phyloP scores from a whole-genome alignment of 2,113 vertebrate species.

The Pitta sordida region DNA sequence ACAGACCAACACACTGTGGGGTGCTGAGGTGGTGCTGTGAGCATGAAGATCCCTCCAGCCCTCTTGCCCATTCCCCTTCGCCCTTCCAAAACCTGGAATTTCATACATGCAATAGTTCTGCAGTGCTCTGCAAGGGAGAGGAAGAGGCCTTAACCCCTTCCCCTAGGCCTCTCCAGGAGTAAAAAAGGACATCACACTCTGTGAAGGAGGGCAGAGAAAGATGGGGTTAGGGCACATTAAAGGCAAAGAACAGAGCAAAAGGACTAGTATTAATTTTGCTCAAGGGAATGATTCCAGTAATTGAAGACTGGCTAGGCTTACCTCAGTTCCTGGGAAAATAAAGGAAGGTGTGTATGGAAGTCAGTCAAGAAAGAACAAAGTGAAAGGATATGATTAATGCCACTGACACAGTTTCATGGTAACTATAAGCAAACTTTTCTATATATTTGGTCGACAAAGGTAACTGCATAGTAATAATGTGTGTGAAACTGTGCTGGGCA shows the following conservation, averaged over 20 bases:
- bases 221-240: background rate
- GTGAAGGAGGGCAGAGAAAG: background rate
- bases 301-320: background rate
- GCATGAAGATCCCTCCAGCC: background rate
- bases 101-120: background rate
- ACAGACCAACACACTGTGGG: background rate
- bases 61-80: background rate
- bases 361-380: background rate
- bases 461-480: background rate
- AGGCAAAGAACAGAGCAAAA: background rate
- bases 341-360: background rate
- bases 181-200: background rate
- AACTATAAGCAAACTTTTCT: background rate
- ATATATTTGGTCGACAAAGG: background rate
- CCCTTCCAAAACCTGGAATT: background rate
- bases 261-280: background rate
- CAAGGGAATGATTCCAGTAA: background rate
- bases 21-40: accelerated
- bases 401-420: background rate
- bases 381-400: background rate
- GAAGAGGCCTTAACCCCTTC: background rate
- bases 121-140: background rate
- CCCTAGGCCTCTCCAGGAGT: background rate
- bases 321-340: background rate
- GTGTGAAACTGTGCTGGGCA: background rate